These are phyloP conservation scores for Cecropterus lyciades DNA, from an alignment of 1,140 invertebrate genomes.

Conservation along the genomic window DNA sequence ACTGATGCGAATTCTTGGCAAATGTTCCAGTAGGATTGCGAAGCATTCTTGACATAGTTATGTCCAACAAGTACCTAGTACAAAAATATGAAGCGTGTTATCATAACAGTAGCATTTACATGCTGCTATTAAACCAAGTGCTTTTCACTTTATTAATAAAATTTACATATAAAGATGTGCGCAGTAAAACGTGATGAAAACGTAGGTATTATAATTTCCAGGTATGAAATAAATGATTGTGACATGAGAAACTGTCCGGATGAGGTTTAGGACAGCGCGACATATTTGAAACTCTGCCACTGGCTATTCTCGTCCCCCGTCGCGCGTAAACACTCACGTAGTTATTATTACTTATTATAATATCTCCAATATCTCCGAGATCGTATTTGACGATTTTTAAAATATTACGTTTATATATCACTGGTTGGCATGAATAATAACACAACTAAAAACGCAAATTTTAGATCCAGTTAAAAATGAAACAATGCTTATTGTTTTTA, in stretches of 20 bases:
- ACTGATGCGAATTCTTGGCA: conserved; percentile 40
- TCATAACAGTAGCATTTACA: neutral
- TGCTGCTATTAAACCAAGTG: neutral
- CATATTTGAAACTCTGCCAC: conserved; percentile 83
- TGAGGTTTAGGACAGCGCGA: conserved; percentile 69
- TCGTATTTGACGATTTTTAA: neutral
- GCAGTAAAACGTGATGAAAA: too few relatives aligned
- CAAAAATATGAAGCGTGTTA: too few relatives aligned
- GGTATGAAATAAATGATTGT: conserved; percentile 51
- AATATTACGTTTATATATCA: neutral
- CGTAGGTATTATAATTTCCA: conserved; percentile 35
- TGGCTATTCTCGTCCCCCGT: conserved; percentile 63
- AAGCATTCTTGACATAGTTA: neutral
- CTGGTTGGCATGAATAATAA: too few relatives aligned
- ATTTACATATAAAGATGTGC: neutral
- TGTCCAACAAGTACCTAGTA: too few relatives aligned
- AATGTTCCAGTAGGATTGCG: conserved; percentile 1
- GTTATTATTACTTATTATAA: conserved; percentile 50
- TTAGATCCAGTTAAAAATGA: too few relatives aligned
- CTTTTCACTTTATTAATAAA: neutral
- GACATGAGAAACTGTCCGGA: conserved; percentile 58
- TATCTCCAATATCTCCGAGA: conserved; percentile 13
- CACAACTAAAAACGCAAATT: too few relatives aligned
- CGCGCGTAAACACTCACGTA: conserved; percentile 68
- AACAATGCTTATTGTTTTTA: too few relatives aligned